Base-by-base conservation (phyloP, 2,113 vertebrate species). In the Leptobrachium leishanense region DNA sequence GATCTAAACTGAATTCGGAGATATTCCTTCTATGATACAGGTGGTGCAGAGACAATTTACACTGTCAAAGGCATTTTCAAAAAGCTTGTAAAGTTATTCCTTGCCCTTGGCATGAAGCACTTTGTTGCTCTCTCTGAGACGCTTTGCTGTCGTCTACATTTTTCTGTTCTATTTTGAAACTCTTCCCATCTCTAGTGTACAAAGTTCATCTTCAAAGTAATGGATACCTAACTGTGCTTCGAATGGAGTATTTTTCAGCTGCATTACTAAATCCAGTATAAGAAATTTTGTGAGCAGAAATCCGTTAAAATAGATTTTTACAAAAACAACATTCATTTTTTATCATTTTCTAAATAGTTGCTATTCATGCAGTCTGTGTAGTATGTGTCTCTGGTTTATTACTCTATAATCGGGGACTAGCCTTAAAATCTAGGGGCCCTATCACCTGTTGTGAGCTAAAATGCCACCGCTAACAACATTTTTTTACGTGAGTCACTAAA, bases 201-300 rank as follows among this genome's bases (percentile, higher is more conserved):
- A 63, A 76, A 42, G 64, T 41, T 39, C 31, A 59, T 68, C 75
- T 68, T 76, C 75, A 76, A 76, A 76, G 75, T 76, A 43, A 59
- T 57, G 41, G 67, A 76, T 11, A 39, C n/a, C 68, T 68, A 65
- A 68, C 68, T 68, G 75, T 68, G 66, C 20, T 55, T 68, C 53
- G 57, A 41, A 76, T 12, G 65, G 15, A 43, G 13, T 8, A 53
- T 43, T 71, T 50, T 54, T 6, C 39, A 40, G 9, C 55, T 43
- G 3, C 8, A 8, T 50, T 50, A 8, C 46, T 50, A 50, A 31
- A 31, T 31, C 20, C 20, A 31, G 20, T 31, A 31, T 31, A 31
- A 31, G 20, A 31, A 31, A 31, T 31, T 31, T 31, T 31, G 20
- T 31, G 20, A 31, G 20, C 20, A 31, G 20, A 31, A 31, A 31